Evolutionary conservation across 2,113 vertebrate genomes (phyloP).

Genomic region (Paramisgurnus dabryanus): DNA sequence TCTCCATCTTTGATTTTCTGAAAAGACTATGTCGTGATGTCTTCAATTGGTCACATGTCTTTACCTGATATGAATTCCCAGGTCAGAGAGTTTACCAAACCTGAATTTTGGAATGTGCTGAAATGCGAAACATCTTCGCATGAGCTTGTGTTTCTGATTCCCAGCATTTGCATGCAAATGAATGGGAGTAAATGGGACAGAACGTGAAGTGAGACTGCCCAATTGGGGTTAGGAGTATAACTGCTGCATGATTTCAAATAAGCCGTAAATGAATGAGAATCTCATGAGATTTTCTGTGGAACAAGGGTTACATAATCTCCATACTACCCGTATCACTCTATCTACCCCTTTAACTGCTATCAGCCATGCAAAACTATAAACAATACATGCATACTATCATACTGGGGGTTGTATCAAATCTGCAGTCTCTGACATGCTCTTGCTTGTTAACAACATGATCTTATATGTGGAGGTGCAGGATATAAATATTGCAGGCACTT

Average conservation of each 20-base stretch:
- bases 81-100: too few relatives aligned
- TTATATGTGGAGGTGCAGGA: not conserved
- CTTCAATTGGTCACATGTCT: too few relatives aligned
- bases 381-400: not conserved
- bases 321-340: not conserved
- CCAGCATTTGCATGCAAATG: too few relatives aligned
- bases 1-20: too few relatives aligned
- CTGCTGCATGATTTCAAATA: not conserved
- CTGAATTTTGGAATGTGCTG: too few relatives aligned
- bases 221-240: too few relatives aligned
- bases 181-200: too few relatives aligned
- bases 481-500: not conserved
- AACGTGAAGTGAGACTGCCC: too few relatives aligned
- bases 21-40: too few relatives aligned
- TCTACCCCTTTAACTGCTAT: not conserved
- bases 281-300: not conserved
- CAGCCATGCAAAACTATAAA: slow-evolving; percentile 1
- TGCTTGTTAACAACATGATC: not conserved
- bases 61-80: too few relatives aligned
- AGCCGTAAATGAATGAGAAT: not conserved
- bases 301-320: not conserved
- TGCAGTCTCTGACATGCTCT: not conserved
- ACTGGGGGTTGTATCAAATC: not conserved
- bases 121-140: too few relatives aligned
- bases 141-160: too few relatives aligned